phyloP scores from a whole-genome alignment of 2,888 invertebrate genomes.

The Phalangium opilio region DNA sequence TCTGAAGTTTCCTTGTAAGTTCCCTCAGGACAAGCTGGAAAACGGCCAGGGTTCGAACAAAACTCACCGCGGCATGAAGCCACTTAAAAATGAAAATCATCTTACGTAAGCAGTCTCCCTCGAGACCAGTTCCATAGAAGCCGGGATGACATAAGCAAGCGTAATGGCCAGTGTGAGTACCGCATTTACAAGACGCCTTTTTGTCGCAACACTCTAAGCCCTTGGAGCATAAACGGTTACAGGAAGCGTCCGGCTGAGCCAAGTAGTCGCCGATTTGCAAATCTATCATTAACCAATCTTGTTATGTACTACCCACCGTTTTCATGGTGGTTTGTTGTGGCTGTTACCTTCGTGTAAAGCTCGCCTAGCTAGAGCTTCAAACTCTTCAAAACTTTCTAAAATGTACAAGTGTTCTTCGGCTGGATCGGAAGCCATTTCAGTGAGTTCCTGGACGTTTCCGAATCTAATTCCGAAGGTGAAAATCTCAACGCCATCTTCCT shows the following conservation, averaged over 20 bases:
- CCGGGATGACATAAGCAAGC: constrained; percentile 49
- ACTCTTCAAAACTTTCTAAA: constrained; percentile 49
- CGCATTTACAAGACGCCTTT: constrained; percentile 46
- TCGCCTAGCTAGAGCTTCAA: constrained; percentile 48
- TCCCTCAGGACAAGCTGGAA: constrained; percentile 45
- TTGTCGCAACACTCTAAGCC: constrained; percentile 41
- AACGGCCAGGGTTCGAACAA: not conserved
- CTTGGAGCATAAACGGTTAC: constrained; percentile 40
- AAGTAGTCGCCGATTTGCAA: constrained; percentile 44
- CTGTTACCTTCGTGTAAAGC: constrained; percentile 47
- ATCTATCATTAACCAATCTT: constrained; percentile 34
- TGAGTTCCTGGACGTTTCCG: constrained; percentile 41
- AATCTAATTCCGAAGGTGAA: constrained; percentile 44
- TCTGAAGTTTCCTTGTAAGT: constrained; percentile 38
- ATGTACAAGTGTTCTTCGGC: constrained; percentile 47
- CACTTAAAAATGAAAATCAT: constrained; percentile 7
- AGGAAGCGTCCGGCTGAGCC: constrained; percentile 36
- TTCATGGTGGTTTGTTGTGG: too few species aligned
- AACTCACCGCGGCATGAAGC: not conserved
- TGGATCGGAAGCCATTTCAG: constrained; percentile 46
- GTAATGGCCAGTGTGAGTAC: constrained; percentile 49
- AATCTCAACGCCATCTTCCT: constrained; percentile 32
- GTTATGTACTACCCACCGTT: too few species aligned
- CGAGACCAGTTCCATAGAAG: constrained; percentile 46
- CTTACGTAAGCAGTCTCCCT: constrained; percentile 44